Base-by-base conservation (phyloP, 2,888 invertebrate genomes). In the Macaria notata region DNA sequence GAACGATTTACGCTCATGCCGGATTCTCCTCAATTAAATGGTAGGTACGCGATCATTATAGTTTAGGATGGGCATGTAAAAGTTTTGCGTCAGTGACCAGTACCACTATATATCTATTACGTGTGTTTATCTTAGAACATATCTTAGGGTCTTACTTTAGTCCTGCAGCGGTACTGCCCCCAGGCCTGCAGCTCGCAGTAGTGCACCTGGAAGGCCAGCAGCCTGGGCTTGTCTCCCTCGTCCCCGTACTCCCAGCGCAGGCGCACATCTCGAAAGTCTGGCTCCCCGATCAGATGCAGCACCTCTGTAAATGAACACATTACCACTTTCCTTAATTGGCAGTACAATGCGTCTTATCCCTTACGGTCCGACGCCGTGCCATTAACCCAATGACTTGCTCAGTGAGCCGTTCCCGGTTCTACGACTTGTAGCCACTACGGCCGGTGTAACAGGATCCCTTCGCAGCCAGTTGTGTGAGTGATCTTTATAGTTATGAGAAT, bases 171-270 rank as follows among this genome's bases (percentile, higher is more conserved):
- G 73, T 95, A 95, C 49, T 94, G 93, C 9, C 96, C 96, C 94
- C 95, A 96, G 9, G 95, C 94, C 79, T 96, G 96, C 63, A 96
- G 83, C 78, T 96, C 96, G 81, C 96, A 96, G 81, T 95, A 96
- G 73, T 94, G 93, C 45, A 96, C 92, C 79, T 94, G 94, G 83
- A 95, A 95, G 9, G 93, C 93, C 65, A 93, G 84, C 44, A 93
- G 79, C 64, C 90, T 90, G 47, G 92, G 85, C 61, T 74, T 65
- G 63, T 81, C 73, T 43, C 80, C 83, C 9, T 84, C 85, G 4
- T 71, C 70, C 3, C 93, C 93, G 60, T 92, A 92, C 71, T 94
- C 93, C 94, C 94, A 95, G 46, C 92, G 92, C 31, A 95, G 86
- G 3, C 92, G 88, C 9, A 94, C 94, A 71, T 93, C 93, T 53